phyloP scores from a whole-genome alignment of 1,140 invertebrate species.

The Limonius californicus region DNA sequence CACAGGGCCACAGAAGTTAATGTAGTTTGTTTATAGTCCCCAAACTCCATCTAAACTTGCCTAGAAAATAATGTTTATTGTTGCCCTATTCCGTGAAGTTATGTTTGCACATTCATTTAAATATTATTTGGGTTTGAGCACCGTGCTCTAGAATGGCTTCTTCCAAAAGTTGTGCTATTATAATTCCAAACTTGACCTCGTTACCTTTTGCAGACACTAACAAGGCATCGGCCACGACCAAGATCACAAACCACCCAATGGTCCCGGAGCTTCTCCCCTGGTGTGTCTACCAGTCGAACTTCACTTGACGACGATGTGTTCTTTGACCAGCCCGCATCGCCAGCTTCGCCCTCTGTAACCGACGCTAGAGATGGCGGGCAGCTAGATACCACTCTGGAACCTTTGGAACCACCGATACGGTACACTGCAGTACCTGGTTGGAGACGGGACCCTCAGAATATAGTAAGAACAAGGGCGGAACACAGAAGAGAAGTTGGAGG shows the following conservation, averaged over 20 bases:
- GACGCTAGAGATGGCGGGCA: slow-evolving; percentile 28
- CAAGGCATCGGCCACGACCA: slow-evolving; percentile 48
- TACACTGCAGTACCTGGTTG: slow-evolving; percentile 30
- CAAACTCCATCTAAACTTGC: no score
- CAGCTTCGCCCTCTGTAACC: slow-evolving; percentile 23
- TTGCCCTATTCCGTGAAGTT: no score
- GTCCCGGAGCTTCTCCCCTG: slow-evolving; percentile 56
- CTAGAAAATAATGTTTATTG: no score
- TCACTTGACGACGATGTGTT: slow-evolving; percentile 46
- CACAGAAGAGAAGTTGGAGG: slow-evolving; percentile 50
- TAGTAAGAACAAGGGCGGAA: slow-evolving; percentile 36
- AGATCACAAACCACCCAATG: slow-evolving; percentile 50
- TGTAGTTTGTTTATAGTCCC: no score
- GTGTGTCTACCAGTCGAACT: slow-evolving; percentile 35
- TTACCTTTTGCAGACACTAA: slow-evolving; percentile 49
- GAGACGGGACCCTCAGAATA: slow-evolving; percentile 38
- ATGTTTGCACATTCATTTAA: no score
- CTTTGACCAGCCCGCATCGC: slow-evolving; percentile 43
- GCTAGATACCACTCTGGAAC: slow-evolving; percentile 14
- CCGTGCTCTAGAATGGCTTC: no score
- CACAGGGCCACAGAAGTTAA: no score
- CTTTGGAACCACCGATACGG: slow-evolving; percentile 3
- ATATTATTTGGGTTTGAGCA: no score
- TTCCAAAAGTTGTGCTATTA: no score
- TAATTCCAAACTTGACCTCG: no score